Conservation (phyloP, 2,113 vertebrate species). For the Pagrus major region DNA sequence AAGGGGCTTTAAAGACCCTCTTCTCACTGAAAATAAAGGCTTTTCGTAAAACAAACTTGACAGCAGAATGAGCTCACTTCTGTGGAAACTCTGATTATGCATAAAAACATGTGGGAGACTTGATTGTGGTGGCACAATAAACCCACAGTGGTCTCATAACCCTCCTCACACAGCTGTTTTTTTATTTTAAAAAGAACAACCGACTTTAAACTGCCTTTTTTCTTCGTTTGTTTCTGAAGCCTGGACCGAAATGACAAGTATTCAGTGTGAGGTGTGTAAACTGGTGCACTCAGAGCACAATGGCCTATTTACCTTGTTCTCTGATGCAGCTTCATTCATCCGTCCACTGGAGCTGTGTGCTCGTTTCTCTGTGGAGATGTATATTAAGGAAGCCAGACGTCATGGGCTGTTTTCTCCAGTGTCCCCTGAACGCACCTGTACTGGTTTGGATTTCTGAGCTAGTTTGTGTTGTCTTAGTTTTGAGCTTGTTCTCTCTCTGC, state of each 20-base stretch:
- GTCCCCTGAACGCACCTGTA: neutral
- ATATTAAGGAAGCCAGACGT: slow-evolving; percentile 3
- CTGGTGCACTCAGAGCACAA: slow-evolving; percentile 14
- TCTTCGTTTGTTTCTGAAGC: slow-evolving; percentile 25
- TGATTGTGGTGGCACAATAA: slow-evolving; percentile 23
- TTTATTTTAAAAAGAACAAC: slow-evolving; percentile 22
- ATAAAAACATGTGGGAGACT: slow-evolving; percentile 16
- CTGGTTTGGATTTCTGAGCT: neutral
- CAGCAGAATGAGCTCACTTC: slow-evolving; percentile 13
- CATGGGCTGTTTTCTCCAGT: neutral
- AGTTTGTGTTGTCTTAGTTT: neutral
- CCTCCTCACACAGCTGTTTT: neutral
- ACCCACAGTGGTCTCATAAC: slow-evolving; percentile 28
- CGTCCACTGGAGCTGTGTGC: slow-evolving; percentile 3
- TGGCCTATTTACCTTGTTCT: slow-evolving; percentile 56
- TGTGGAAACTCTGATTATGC: slow-evolving; percentile 34
- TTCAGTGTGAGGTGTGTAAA: slow-evolving; percentile 15
- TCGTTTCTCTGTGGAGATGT: slow-evolving; percentile 10
- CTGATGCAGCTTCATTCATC: slow-evolving; percentile 37
- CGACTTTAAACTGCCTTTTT: neutral
- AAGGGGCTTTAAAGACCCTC: slow-evolving; percentile 13
- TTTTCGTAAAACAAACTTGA: slow-evolving; percentile 30
- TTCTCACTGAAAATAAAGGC: neutral
- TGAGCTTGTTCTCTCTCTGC: neutral
- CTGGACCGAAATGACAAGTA: slow-evolving; percentile 2